These are phyloP conservation scores for Odontocolon sp. DNA, from an alignment of 2,888 invertebrate species.

Conservation along the genomic window DNA sequence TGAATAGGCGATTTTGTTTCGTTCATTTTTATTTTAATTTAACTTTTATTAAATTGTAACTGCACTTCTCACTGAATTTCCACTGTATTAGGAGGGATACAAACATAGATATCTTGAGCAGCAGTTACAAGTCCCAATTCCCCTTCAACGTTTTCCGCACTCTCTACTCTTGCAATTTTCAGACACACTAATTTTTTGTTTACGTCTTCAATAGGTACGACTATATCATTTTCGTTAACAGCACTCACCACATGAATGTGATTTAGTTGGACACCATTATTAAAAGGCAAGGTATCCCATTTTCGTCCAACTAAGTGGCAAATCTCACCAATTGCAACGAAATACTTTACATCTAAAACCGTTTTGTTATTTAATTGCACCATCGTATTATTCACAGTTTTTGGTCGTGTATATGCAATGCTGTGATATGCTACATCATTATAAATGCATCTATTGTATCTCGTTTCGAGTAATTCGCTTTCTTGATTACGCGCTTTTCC, in stretches of 20 bases:
- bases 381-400: background rate
- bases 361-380: background rate
- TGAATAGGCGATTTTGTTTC: too few species aligned
- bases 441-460: background rate
- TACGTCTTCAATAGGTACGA: too few species aligned
- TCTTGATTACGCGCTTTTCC: background rate
- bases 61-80: too few species aligned
- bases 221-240: too few species aligned
- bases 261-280: background rate
- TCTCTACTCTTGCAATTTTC: too few species aligned
- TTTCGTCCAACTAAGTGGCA: background rate
- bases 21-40: too few species aligned
- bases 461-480: background rate
- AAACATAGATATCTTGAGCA: too few species aligned
- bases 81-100: too few species aligned
- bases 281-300: background rate
- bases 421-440: background rate
- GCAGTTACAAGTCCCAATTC: too few species aligned
- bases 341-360: background rate
- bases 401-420: background rate
- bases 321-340: background rate
- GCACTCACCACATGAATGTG: background rate
- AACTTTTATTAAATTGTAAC: too few species aligned
- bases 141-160: too few species aligned
- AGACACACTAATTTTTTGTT: too few species aligned